A percentile compares a stretch with the other conserved stretches of the same genome.
These are phyloP conservation scores for Cepaea hortensis DNA, from an alignment of 2,888 invertebrate genomes.

Conservation along the genomic window DNA sequence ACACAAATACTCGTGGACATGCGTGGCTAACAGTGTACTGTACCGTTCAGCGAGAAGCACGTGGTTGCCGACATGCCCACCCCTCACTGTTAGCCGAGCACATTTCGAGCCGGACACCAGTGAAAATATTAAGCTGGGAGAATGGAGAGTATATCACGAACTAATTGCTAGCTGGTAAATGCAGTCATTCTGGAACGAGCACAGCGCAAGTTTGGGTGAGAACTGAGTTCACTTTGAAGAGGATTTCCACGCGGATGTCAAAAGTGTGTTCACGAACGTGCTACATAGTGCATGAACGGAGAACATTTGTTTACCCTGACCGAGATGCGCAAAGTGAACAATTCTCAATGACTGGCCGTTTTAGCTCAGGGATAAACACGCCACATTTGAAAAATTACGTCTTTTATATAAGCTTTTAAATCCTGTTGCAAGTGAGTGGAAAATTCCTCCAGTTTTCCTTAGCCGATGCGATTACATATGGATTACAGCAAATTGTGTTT, in stretches of 20 bases:
- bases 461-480: not conserved
- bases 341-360: not conserved
- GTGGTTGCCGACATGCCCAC: not conserved
- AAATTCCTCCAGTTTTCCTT: not conserved
- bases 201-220: not conserved
- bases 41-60: not conserved
- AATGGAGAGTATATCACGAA: not conserved
- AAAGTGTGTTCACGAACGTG: not conserved
- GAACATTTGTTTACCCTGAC: not conserved
- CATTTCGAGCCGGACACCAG: not conserved
- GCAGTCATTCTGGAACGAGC: not conserved
- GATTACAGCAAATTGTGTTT: not conserved
- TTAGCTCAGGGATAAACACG: no score
- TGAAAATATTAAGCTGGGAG: not conserved
- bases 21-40: not conserved
- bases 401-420: not conserved
- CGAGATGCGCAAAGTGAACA: not conserved
- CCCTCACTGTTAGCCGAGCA: not conserved
- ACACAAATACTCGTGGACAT: not conserved
- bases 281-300: not conserved
- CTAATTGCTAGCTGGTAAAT: not conserved
- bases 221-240: not conserved
- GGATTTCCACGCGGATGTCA: not conserved
- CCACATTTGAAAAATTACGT: not conserved
- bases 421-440: not conserved